Conservation (phyloP, 2,113 vertebrate genomes). For the Ursus arctos region DNA sequence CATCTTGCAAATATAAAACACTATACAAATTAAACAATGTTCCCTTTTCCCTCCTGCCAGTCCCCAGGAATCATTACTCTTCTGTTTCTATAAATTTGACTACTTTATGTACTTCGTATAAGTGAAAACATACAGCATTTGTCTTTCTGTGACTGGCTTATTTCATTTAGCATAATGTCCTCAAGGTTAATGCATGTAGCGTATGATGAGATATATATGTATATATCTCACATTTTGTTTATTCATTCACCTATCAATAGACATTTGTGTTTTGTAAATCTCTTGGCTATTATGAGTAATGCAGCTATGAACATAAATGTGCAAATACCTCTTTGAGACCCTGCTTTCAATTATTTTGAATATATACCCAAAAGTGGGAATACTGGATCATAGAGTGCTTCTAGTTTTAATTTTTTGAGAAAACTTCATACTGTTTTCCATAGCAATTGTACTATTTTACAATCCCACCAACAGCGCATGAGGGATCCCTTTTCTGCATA, state of each 20-base stretch:
- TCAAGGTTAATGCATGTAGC: background rate
- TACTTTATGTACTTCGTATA: background rate
- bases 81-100: background rate
- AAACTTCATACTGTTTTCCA: background rate
- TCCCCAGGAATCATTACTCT: background rate
- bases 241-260: too few relatives aligned
- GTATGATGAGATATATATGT: background rate
- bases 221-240: too few relatives aligned
- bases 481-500: background rate
- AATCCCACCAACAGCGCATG: background rate
- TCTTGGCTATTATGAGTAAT: background rate
- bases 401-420: background rate
- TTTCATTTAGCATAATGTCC: background rate
- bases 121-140: background rate
- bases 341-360: background rate
- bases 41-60: background rate
- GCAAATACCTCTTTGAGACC: background rate
- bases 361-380: background rate
- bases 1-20: background rate
- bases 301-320: background rate
- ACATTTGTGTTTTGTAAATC: background rate
- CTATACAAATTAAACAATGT: background rate
- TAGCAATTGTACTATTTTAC: background rate
- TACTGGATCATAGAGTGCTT: background rate
- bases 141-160: background rate